A percentile compares a stretch with the other conserved stretches of the same genome.
phyloP scores from a whole-genome alignment of 2,888 invertebrate genomes.

The Drosophila histrio region DNA sequence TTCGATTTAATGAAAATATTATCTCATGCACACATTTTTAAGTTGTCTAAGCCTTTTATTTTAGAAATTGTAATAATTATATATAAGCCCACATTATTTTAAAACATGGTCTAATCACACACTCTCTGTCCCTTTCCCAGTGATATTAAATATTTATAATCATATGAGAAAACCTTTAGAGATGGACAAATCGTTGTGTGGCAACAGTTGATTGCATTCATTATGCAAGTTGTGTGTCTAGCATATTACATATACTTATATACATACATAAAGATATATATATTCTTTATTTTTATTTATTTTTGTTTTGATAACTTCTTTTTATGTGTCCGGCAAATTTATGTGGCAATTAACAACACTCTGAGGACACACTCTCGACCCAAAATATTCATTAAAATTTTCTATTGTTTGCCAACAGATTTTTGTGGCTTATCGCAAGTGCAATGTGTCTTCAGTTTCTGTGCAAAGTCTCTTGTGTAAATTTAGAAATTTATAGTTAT shows the following conservation, averaged over 20 bases:
- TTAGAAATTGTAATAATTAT: not conserved
- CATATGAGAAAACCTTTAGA: constrained; percentile 47
- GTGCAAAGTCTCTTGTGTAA: constrained; percentile 70
- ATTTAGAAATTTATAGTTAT: constrained; percentile 80
- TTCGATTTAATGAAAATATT: too few relatives aligned
- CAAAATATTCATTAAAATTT: constrained; percentile 76
- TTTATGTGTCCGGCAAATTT: constrained; percentile 56
- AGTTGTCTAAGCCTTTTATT: too few relatives aligned
- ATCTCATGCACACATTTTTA: too few relatives aligned
- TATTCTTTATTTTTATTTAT: not conserved
- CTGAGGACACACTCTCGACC: constrained; percentile 49
- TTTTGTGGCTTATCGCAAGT: constrained; percentile 71
- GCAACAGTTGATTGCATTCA: constrained; percentile 63
- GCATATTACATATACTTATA: constrained; percentile 20
- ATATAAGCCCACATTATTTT: not conserved
- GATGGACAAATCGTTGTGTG: constrained; percentile 19
- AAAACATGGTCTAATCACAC: not conserved
- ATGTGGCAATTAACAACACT: constrained; percentile 76
- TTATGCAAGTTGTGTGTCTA: constrained; percentile 64
- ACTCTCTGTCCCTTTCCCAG: not conserved
- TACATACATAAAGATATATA: not conserved
- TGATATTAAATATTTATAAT: constrained; percentile 55
- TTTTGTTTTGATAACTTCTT: not conserved
- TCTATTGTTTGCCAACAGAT: constrained; percentile 68
- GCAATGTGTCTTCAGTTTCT: constrained; percentile 72